These are phyloP conservation scores for Cryptoleucopteryx plumbea DNA, from an alignment of 2,113 vertebrate genomes.

Conservation along the genomic window DNA sequence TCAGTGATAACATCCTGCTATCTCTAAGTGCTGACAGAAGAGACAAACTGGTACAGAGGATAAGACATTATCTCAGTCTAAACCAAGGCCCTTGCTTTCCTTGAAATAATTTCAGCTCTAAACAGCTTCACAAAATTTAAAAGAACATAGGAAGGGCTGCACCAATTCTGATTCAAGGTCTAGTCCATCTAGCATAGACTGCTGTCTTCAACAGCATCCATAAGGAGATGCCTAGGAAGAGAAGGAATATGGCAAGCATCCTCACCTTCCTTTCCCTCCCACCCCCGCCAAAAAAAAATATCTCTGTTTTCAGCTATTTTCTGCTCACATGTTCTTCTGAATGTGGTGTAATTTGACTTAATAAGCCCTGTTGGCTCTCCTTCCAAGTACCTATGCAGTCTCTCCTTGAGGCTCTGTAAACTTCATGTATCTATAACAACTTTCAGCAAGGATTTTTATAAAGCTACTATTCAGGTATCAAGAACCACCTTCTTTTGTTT, in stretches of 20 bases:
- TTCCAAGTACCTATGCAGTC: neutral
- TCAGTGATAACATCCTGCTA: neutral
- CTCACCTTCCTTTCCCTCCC: neutral
- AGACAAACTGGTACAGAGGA: neutral
- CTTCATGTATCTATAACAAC: neutral
- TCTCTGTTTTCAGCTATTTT: neutral
- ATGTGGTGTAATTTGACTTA: neutral
- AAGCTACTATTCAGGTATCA: neutral
- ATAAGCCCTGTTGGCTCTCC: neutral
- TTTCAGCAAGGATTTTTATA: neutral
- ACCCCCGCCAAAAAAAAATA: neutral
- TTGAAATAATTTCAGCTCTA: neutral
- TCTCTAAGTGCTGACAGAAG: neutral
- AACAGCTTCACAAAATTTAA: neutral
- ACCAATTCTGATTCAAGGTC: neutral
- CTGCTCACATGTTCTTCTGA: neutral
- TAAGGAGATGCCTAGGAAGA: neutral
- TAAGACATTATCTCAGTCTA: neutral
- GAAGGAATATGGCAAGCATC: neutral
- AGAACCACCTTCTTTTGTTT: neutral
- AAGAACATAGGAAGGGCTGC: neutral
- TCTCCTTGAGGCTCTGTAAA: neutral
- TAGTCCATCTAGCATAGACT: neutral
- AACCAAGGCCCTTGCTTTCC: neutral
- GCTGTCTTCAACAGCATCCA: neutral